These are phyloP conservation scores for Galleria mellonella DNA, from an alignment of 1,140 invertebrate genomes.

Conservation along the genomic window DNA sequence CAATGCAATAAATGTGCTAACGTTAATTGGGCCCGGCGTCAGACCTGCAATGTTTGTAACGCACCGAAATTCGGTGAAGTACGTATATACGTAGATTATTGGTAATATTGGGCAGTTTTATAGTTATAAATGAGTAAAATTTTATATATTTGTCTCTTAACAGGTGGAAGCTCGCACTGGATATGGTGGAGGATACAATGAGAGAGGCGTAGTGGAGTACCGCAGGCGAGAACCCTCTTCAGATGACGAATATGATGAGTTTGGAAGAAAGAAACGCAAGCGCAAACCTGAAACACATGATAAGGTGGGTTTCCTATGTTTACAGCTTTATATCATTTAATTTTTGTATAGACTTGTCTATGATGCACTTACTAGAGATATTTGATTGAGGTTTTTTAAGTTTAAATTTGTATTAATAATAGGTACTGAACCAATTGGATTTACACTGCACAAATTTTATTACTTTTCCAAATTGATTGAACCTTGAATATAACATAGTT, in stretches of 20 bases:
- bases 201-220: slow-evolving; percentile 94
- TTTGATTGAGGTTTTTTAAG: no score
- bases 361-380: no score
- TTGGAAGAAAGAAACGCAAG: slow-evolving; percentile 89
- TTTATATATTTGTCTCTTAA: slow-evolving; percentile 16
- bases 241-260: slow-evolving; percentile 96
- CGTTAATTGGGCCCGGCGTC: slow-evolving; percentile 98
- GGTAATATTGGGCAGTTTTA: not conserved
- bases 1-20: slow-evolving; percentile 99
- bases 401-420: no score
- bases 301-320: slow-evolving; percentile 26
- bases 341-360: no score
- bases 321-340: no score
- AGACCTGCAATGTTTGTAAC: slow-evolving; percentile 99
- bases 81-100: slow-evolving; percentile 67
- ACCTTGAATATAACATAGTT: no score
- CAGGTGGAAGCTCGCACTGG: slow-evolving; percentile 83
- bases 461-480: no score
- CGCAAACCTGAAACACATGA: slow-evolving; percentile 41
- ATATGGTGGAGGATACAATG: slow-evolving; percentile 94
- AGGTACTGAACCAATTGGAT: no score
- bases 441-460: no score
- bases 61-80: slow-evolving; percentile 97
- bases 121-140: not conserved
- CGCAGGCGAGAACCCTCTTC: slow-evolving; percentile 89